These are phyloP conservation scores for Pogonomyrmex barbatus DNA, from an alignment of 1,140 invertebrate species.

Conservation along the genomic window DNA sequence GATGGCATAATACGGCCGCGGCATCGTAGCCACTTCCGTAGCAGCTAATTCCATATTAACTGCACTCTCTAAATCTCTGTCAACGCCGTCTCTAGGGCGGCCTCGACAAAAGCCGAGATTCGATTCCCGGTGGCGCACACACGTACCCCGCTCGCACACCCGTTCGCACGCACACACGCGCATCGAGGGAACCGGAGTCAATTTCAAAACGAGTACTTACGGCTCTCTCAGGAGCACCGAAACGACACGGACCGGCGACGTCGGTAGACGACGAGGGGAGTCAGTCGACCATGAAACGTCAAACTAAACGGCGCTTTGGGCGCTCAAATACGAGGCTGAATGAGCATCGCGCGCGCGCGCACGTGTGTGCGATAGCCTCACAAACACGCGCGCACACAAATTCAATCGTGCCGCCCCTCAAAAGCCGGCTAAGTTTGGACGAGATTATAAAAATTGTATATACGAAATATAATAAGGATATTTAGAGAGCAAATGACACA, in stretches of 20 bases:
- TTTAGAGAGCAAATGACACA: neutral
- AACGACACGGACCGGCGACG: slow-evolving; percentile 51
- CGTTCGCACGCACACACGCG: slow-evolving; percentile 1
- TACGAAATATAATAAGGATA: neutral
- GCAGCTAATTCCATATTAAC: slow-evolving; percentile 81
- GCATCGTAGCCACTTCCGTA: slow-evolving; percentile 42
- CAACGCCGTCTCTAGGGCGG: slow-evolving; percentile 60
- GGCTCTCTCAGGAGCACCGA: slow-evolving; percentile 62
- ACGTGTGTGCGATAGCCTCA: neutral
- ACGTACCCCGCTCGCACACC: neutral
- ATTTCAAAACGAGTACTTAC: slow-evolving; percentile 68
- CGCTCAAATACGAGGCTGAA: slow-evolving; percentile 78
- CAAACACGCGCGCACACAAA: slow-evolving; percentile 13
- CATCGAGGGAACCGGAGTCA: slow-evolving; percentile 38
- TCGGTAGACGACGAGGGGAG: slow-evolving; percentile 76
- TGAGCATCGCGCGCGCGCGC: neutral
- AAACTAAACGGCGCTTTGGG: slow-evolving; percentile 85
- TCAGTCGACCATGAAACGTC: slow-evolving; percentile 85
- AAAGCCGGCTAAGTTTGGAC: slow-evolving; percentile 10
- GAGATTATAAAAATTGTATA: slow-evolving; percentile 28
- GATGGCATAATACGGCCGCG: slow-evolving; percentile 66
- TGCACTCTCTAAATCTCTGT: slow-evolving; percentile 80
- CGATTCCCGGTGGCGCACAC: slow-evolving; percentile 7
- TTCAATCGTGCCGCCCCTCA: slow-evolving; percentile 2
- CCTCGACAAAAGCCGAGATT: slow-evolving; percentile 56